phyloP scores from a whole-genome alignment of 2,888 invertebrate genomes.

The Lepidonotus clava region DNA sequence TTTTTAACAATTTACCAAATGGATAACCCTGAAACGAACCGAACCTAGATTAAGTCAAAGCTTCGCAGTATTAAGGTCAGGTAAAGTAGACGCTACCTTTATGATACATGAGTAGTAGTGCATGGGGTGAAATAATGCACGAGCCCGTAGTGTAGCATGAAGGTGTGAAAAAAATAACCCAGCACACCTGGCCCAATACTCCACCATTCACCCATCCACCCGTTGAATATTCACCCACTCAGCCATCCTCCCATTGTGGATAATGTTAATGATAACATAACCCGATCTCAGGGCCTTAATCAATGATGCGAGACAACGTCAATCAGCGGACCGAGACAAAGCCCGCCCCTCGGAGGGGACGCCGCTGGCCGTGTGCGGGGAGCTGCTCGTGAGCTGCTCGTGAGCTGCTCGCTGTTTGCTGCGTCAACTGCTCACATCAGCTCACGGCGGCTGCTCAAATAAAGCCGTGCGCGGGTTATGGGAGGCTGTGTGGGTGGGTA shows the following conservation, averaged over 20 bases:
- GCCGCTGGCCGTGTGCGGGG: not conserved
- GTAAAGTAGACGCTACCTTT: too few species aligned
- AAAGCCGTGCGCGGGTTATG: not conserved
- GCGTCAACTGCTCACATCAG: not conserved
- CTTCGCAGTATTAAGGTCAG: too few species aligned
- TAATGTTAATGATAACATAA: not conserved
- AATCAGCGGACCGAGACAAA: too few species aligned
- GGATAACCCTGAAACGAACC: too few species aligned
- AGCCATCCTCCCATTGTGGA: too few species aligned
- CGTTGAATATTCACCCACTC: not conserved
- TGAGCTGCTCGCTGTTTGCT: not conserved
- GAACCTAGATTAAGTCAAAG: too few species aligned
- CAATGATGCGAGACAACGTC: slow-evolving; percentile 34
- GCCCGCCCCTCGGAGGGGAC: not conserved
- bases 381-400: not conserved
- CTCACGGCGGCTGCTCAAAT: slow-evolving; percentile 11
- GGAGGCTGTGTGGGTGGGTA: too few species aligned
- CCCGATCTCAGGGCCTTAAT: slow-evolving; percentile 6
- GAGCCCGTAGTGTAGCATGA: too few species aligned
- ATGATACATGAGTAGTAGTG: too few species aligned
- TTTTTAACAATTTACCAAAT: too few species aligned
- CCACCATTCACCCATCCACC: not conserved
- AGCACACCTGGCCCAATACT: not conserved
- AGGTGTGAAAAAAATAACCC: too few species aligned
- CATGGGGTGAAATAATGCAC: too few species aligned